These are phyloP conservation scores for Chiloscyllium plagiosum DNA, from an alignment of 2,113 vertebrate genomes.

Conservation along the genomic window DNA sequence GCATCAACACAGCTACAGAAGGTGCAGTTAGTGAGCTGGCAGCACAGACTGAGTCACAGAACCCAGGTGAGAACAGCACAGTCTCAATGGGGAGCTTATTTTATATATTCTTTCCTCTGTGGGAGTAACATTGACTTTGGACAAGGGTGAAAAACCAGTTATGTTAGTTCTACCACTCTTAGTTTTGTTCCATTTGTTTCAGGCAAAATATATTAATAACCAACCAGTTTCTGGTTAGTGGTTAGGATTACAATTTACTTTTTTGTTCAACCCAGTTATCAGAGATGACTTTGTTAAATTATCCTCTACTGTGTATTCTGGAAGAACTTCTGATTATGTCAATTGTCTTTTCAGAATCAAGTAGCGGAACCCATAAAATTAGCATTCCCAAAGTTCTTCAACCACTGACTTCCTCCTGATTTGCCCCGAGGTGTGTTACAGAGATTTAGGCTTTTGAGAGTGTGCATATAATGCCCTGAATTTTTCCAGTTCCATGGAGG, in stretches of 20 bases:
- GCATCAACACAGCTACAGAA: too few relatives aligned
- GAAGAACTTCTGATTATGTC: not conserved
- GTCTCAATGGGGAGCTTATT: not conserved
- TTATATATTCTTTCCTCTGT: not conserved
- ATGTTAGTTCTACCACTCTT: not conserved
- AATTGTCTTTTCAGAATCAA: not conserved
- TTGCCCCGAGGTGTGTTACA: not conserved
- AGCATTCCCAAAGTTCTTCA: not conserved
- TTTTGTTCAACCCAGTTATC: not conserved
- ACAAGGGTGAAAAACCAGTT: not conserved
- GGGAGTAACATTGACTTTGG: not conserved
- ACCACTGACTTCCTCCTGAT: not conserved
- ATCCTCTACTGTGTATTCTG: not conserved
- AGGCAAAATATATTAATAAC: not conserved
- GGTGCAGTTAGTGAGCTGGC: not conserved
- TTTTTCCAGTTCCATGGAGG: not conserved
- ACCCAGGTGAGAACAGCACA: not conserved
- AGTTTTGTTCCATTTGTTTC: not conserved
- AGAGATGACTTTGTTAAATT: not conserved
- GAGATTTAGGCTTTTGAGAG: not conserved
- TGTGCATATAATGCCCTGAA: not conserved
- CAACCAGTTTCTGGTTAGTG: not conserved
- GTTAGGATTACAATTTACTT: not conserved
- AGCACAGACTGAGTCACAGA: not conserved
- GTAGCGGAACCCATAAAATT: not conserved